phyloP scores from a whole-genome alignment of 2,888 invertebrate species.

The Apamea crenata region DNA sequence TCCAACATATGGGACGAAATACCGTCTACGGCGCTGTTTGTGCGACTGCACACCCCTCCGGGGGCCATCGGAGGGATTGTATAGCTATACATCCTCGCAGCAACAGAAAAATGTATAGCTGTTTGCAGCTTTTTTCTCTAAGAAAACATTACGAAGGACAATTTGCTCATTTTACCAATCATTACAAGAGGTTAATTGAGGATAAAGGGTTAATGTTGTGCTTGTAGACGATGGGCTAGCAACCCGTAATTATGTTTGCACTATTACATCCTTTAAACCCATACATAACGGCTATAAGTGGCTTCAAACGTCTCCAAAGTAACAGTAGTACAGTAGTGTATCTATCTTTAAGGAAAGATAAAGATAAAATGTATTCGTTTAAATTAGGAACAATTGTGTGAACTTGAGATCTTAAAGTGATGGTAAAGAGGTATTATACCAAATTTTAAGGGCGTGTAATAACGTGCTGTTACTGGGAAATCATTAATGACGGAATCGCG shows the following conservation, averaged over 20 bases:
- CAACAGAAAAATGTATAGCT: constrained; percentile 7
- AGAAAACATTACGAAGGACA: constrained; percentile 41
- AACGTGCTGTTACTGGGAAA: constrained; percentile 16
- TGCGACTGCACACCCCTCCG: constrained; percentile 58
- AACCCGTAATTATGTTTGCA: constrained; percentile 54
- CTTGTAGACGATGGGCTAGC: constrained; percentile 43
- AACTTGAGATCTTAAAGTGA: constrained; percentile 18
- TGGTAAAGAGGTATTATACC: constrained; percentile 24
- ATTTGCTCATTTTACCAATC: constrained; percentile 39
- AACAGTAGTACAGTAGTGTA: constrained; percentile 16
- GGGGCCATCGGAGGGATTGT: constrained; percentile 22
- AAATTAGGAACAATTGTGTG: constrained; percentile 3
- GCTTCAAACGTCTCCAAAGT: constrained; percentile 44
- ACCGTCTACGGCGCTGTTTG: constrained; percentile 57
- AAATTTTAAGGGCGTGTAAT: constrained; percentile 25
- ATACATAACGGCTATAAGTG: constrained; percentile 35
- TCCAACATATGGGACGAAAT: constrained; percentile 56
- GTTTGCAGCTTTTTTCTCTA: constrained; percentile 15
- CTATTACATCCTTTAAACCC: constrained; percentile 48
- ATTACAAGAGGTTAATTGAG: constrained; percentile 55
- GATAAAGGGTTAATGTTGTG: constrained; percentile 51
- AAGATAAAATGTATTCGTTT: constrained; percentile 6
- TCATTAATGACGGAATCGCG: constrained; percentile 53
- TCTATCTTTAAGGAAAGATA: constrained; percentile 13
- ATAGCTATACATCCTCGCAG: constrained; percentile 1